Evolutionary conservation across 1,140 invertebrate species (phyloP).

Genomic region (Neotoxoptera formosana): DNA sequence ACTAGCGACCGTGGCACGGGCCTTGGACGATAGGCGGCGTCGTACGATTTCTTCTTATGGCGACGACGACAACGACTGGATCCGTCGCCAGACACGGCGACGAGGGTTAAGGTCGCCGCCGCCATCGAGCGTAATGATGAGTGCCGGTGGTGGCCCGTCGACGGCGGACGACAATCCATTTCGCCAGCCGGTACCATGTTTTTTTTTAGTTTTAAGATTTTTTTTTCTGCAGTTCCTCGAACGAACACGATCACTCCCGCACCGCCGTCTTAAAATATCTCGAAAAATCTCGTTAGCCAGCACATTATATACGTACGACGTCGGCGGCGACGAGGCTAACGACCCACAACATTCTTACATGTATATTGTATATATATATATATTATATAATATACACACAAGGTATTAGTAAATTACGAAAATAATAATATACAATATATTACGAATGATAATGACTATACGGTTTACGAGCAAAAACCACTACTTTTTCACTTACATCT

Average conservation of each 20-base stretch:
- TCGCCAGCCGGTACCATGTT: background rate
- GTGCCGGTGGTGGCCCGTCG: background rate
- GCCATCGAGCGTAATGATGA: background rate
- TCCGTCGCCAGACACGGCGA: background rate
- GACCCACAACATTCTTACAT: conserved; percentile 15
- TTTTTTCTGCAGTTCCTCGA: background rate
- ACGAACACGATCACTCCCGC: background rate
- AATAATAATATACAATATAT: conserved; percentile 14
- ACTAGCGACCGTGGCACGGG: background rate
- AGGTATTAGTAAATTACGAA: conserved; percentile 19
- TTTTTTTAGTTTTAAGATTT: background rate
- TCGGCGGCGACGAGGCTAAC: background rate
- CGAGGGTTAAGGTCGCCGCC: conserved; percentile 33
- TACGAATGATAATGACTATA: background rate
- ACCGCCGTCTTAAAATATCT: background rate
- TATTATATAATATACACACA: background rate
- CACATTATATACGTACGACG: background rate
- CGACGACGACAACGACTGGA: background rate
- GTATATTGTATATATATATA: background rate
- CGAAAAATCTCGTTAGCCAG: background rate
- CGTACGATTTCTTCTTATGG: background rate
- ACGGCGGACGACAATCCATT: background rate
- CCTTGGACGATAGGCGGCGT: background rate
- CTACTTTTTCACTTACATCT: background rate
- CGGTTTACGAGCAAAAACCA: background rate